phyloP scores from a whole-genome alignment of 2,888 invertebrate genomes.

The Pardosa pseudoannulata region DNA sequence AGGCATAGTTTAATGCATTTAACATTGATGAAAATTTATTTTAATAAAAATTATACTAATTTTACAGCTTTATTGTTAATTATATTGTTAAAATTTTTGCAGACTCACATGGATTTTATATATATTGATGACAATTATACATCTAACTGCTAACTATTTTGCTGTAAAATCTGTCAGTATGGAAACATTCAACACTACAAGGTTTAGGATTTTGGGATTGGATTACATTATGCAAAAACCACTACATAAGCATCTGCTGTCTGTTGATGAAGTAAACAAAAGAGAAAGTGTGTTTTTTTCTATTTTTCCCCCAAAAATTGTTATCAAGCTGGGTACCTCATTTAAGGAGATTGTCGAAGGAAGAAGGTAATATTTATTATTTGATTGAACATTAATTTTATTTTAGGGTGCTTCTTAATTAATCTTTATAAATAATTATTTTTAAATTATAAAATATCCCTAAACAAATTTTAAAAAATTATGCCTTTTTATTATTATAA shows the following conservation, averaged over 20 bases:
- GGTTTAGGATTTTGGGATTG: slow-evolving; percentile 85
- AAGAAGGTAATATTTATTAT: slow-evolving; percentile 27
- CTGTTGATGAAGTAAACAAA: slow-evolving; percentile 84
- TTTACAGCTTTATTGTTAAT: no score
- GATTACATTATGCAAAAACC: slow-evolving; percentile 81
- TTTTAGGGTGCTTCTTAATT: no score
- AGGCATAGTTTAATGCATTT: no score
- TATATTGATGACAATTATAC: slow-evolving; percentile 84
- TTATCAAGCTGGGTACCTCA: slow-evolving; percentile 53
- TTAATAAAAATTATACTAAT: no score
- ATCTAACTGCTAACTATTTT: slow-evolving; percentile 90
- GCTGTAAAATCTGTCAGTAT: slow-evolving; percentile 90
- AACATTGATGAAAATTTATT: no score
- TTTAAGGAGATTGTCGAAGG: slow-evolving; percentile 29
- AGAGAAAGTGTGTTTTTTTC: slow-evolving; percentile 82
- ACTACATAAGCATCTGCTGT: slow-evolving; percentile 81
- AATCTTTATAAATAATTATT: no score
- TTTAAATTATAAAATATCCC: no score
- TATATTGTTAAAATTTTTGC: no score
- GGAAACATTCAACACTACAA: slow-evolving; percentile 87
- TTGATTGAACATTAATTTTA: no score
- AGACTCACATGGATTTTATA: slow-evolving; percentile 87
- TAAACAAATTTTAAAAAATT: no score
- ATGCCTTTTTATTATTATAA: no score
- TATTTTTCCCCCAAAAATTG: not conserved